Conservation (phyloP, 92 coral and sea anemone genomes). For the Umimayanthus kanabou region DNA sequence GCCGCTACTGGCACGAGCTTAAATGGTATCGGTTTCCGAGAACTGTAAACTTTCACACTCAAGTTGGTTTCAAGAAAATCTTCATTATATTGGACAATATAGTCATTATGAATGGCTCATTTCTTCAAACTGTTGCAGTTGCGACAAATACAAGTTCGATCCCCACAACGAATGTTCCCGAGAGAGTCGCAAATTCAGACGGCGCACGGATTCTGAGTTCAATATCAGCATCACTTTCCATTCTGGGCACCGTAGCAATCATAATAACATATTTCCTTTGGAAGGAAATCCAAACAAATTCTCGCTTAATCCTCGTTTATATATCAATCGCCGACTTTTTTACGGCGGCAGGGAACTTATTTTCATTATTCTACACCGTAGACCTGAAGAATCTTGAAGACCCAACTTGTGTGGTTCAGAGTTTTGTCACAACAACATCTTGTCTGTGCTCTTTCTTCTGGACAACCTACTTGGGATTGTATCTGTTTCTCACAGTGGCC, state of each 20-base stretch:
- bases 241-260: conserved; percentile 72
- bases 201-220: conserved; percentile 25
- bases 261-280: conserved; percentile 79
- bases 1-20: too few species aligned
- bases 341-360: conserved; percentile 67
- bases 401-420: conserved; percentile 62
- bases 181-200: conserved; percentile 14
- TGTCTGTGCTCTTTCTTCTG: conserved; percentile 92
- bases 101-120: not conserved
- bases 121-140: too few species aligned
- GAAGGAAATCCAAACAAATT: conserved; percentile 81
- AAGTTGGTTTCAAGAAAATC: too few species aligned
- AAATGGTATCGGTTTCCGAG: not conserved
- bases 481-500: conserved; percentile 69
- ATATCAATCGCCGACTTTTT: conserved; percentile 92
- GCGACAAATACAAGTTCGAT: not conserved
- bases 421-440: conserved; percentile 82
- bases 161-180: not conserved
- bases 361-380: conserved; percentile 26
- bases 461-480: conserved; percentile 86
- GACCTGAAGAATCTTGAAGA: not conserved
- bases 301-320: conserved; percentile 84
- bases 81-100: not conserved
- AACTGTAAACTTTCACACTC: not conserved
- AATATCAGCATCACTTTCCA: conserved; percentile 67